These are phyloP conservation scores for Bombus cullumanus DNA, from an alignment of 1,140 invertebrate genomes.

Conservation along the genomic window DNA sequence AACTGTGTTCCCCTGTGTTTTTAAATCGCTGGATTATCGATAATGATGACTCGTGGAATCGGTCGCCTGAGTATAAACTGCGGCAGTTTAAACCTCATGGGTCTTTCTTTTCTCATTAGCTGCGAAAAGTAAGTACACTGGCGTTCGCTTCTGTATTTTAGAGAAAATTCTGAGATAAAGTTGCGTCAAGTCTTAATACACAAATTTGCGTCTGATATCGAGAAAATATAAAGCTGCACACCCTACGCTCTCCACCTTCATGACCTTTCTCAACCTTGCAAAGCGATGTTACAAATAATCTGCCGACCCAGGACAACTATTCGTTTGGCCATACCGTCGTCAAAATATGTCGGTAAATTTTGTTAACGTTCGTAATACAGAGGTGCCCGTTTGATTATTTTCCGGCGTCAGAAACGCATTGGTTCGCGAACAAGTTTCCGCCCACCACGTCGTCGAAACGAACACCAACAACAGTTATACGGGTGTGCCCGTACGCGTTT, in stretches of 20 bases:
- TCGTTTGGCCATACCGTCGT: no score
- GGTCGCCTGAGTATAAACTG: neutral
- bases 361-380: neutral
- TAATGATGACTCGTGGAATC: neutral
- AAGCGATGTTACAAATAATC: no score
- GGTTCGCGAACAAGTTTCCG: neutral
- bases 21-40: neutral
- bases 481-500: neutral
- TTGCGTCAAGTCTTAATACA: neutral
- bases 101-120: neutral
- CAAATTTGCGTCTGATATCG: neutral
- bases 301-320: no score
- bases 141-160: no score
- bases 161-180: no score
- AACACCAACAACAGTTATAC: no score
- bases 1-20: neutral
- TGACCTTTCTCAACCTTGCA: no score
- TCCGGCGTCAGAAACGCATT: neutral
- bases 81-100: no score
- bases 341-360: neutral
- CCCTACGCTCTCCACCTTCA: no score
- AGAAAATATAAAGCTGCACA: neutral
- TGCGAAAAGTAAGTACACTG: neutral
- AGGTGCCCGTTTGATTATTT: neutral
- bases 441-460: neutral